Evolutionary conservation across 1,140 invertebrate genomes (phyloP).

Genomic region (Zelostemma sp.): DNA sequence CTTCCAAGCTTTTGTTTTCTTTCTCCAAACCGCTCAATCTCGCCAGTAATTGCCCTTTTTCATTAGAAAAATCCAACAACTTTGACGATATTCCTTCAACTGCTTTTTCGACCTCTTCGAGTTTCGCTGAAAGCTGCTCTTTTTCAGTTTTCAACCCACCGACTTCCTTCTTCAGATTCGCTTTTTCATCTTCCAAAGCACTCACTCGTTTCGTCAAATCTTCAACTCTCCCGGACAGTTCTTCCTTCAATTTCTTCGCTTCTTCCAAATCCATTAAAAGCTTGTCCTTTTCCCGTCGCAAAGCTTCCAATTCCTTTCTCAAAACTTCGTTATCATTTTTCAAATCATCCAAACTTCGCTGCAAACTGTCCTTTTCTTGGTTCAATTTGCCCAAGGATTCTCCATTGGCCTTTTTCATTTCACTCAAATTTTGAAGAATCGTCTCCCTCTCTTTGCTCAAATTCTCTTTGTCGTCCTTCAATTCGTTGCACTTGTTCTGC

Average conservation of each 20-base stretch:
- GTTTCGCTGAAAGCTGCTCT: slow-evolving; percentile 20
- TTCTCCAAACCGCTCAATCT: slow-evolving; percentile 16
- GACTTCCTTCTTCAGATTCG: slow-evolving; percentile 28
- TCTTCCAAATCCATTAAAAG: slow-evolving; percentile 17
- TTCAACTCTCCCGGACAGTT: not conserved
- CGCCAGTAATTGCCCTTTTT: not conserved
- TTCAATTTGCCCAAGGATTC: not conserved
- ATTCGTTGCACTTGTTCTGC: not conserved
- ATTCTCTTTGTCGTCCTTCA: slow-evolving; percentile 4
- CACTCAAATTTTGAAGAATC: not conserved
- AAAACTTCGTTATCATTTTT: not conserved
- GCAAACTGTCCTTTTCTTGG: not conserved
- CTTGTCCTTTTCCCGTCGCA: not conserved
- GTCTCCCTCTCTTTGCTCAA: slow-evolving; percentile 4
- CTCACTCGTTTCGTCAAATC: not conserved
- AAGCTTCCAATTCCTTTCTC: not conserved
- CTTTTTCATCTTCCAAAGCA: slow-evolving; percentile 12
- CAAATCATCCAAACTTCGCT: not conserved
- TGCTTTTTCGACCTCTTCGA: slow-evolving; percentile 11
- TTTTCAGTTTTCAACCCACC: slow-evolving; percentile 22
- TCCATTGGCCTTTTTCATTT: slow-evolving; percentile 10
- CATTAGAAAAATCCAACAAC: not conserved
- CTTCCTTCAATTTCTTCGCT: not conserved
- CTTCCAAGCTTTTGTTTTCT: slow-evolving; percentile 9
- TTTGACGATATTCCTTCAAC: not conserved